Base-by-base conservation (phyloP, 2,888 invertebrate species). In the Lepidonotus clava region DNA sequence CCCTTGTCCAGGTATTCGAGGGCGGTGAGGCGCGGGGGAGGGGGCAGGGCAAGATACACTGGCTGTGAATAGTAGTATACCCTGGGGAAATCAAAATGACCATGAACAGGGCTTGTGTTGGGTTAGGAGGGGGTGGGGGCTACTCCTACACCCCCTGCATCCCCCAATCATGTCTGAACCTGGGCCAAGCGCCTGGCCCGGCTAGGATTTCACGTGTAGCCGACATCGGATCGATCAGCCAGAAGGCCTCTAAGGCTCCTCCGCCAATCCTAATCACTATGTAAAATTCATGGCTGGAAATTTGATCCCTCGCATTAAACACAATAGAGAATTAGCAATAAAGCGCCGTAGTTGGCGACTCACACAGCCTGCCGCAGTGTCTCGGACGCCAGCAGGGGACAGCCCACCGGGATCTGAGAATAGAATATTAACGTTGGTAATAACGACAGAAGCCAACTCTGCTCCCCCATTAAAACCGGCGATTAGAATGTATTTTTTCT, bases 271-370 rank as follows among this genome's bases (percentile, higher is more conserved):
- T 76, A 76, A 76, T 76, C 76, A 76, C 36, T 76, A 71, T 71
- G 71, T 71, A 38, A 76, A 76, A 76, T 76, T 76, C 76, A 76
- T 76, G 76, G 76, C 76, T 1, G 38, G 76, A 76, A 76, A 76
- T 76, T 76, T 76, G 76, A 76, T 76, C 76, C 38, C 2, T 34
- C 34, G 24, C 36, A 76, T 76, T 76, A 36, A 76, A 76, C 76
- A 76, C 76, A 36, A 40, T n/a, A 36, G n/a, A 76, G 76, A 36
- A 76, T 76, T 40, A 76, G 76, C 76, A 76, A 76, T 76, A 40
- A 76, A 40, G 24, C 61, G 2, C 8, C 18, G 76, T 76, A 76
- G 36, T 38, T 76, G 67, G 24, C 53, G 18, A 14, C 61, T 28
- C 5, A 61, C 1, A 28, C 28, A 4, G 14, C 24, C 24, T 2